These are phyloP conservation scores for Pelobates cultripes DNA, from an alignment of 2,797 vertebrate genomes.

Conservation along the genomic window DNA sequence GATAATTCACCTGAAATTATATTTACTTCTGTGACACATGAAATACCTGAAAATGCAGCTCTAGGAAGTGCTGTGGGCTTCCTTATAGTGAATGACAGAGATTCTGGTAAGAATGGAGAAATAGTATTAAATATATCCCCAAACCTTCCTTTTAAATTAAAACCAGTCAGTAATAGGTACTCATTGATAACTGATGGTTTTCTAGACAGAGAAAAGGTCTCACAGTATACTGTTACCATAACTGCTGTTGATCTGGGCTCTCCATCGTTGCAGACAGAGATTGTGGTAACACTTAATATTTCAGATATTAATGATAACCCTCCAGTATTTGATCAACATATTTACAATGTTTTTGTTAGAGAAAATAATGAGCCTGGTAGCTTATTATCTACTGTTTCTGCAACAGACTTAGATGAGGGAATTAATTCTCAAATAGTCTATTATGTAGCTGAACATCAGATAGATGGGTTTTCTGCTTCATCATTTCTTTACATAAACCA, in stretches of 20 bases:
- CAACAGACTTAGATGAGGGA: slow-evolving; percentile 84
- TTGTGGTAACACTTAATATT: slow-evolving; percentile 83
- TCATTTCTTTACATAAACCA: slow-evolving; percentile 91
- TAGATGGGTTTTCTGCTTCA: slow-evolving; percentile 80
- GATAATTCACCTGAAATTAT: slow-evolving; percentile 90
- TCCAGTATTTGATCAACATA: slow-evolving; percentile 84
- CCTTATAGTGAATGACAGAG: slow-evolving; percentile 84
- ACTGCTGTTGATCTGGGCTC: slow-evolving; percentile 83
- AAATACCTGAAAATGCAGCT: slow-evolving; percentile 83
- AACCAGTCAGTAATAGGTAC: slow-evolving; percentile 85
- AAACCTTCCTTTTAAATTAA: slow-evolving; percentile 84
- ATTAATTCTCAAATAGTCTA: slow-evolving; percentile 86
- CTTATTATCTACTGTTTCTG: slow-evolving; percentile 82
- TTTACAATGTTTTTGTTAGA: slow-evolving; percentile 85
- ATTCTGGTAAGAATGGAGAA: slow-evolving; percentile 85
- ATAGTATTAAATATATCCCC: slow-evolving; percentile 79
- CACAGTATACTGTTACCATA: slow-evolving; percentile 83
- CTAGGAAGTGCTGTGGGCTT: slow-evolving; percentile 85
- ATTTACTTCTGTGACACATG: slow-evolving; percentile 82
- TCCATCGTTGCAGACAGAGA: slow-evolving; percentile 83
- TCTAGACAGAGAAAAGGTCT: slow-evolving; percentile 83
- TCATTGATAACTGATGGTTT: slow-evolving; percentile 80
- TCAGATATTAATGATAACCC: slow-evolving; percentile 97
- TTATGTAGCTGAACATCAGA: slow-evolving; percentile 77
- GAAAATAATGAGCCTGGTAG: slow-evolving; percentile 88